Percentiles rank a stretch among this genome's conserved stretches.
Conservation (phyloP, 2,888 invertebrate genomes). For the Automeris io region DNA sequence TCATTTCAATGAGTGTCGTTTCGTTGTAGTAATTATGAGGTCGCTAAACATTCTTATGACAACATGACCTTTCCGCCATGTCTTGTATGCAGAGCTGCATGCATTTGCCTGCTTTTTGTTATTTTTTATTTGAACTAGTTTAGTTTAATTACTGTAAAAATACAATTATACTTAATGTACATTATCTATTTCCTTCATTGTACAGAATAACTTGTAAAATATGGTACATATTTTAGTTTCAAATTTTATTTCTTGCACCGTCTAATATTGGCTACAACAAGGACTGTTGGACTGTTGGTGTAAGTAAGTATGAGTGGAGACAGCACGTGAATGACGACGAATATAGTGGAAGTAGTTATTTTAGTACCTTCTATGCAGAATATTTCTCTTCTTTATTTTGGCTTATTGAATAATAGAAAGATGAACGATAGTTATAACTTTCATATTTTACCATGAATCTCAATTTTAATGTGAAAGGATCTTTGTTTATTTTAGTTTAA, state of each 20-base stretch:
- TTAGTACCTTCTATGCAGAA: slow-evolving; percentile 41
- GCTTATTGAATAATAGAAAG: slow-evolving; percentile 64
- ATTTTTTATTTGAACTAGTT: slow-evolving; percentile 75
- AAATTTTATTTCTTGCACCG: slow-evolving; percentile 82
- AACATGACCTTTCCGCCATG: slow-evolving; percentile 83
- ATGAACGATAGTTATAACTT: slow-evolving; percentile 44
- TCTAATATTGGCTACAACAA: slow-evolving; percentile 80
- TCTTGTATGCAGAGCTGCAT: slow-evolving; percentile 80
- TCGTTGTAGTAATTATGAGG: slow-evolving; percentile 76
- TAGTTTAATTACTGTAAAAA: slow-evolving; percentile 73
- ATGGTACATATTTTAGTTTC: slow-evolving; percentile 78
- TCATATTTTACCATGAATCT: slow-evolving; percentile 29
- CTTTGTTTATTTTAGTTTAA: slow-evolving; percentile 58
- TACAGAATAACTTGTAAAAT: slow-evolving; percentile 74
- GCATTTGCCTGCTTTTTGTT: slow-evolving; percentile 84
- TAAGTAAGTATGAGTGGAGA: slow-evolving; percentile 58
- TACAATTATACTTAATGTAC: slow-evolving; percentile 63
- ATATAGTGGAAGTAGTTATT: slow-evolving; percentile 45
- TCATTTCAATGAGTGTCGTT: slow-evolving; percentile 84
- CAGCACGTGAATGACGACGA: slow-evolving; percentile 49
- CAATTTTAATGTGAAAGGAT: slow-evolving; percentile 51
- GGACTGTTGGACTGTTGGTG: slow-evolving; percentile 84
- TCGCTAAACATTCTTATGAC: slow-evolving; percentile 79
- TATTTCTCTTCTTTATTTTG: slow-evolving; percentile 60
- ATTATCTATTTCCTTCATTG: slow-evolving; percentile 70